Conservation (phyloP, 2,797 vertebrate species). For the Rhabdophis nuchalis region DNA sequence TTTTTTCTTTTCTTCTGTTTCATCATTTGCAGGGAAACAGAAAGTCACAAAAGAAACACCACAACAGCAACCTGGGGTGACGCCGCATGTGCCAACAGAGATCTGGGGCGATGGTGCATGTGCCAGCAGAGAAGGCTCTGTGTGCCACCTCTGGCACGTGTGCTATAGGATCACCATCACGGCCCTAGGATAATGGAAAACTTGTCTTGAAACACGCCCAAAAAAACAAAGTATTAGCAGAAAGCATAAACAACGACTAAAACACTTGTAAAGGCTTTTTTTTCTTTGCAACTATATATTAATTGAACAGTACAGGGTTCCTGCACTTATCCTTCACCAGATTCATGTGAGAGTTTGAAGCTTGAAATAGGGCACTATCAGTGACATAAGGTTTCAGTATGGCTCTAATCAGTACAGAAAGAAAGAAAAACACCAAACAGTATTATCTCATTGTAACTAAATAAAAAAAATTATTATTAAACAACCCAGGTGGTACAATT, state of each 20-base stretch:
- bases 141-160: too few species aligned
- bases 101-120: too few species aligned
- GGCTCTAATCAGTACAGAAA: background rate
- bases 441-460: background rate
- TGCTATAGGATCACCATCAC: too few species aligned
- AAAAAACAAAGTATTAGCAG: background rate
- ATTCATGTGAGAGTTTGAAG: background rate
- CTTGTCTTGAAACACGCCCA: background rate
- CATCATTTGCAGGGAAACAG: too few species aligned
- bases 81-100: too few species aligned
- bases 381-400: background rate
- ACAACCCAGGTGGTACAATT: conserved; percentile 1
- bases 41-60: too few species aligned
- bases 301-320: background rate
- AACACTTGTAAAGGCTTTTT: background rate
- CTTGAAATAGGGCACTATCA: background rate
- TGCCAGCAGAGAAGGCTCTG: too few species aligned
- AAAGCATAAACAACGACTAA: background rate
- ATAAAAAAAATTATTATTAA: too few species aligned
- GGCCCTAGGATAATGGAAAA: background rate
- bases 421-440: background rate
- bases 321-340: background rate
- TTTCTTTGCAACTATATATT: background rate
- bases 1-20: too few species aligned
- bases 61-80: too few species aligned